These are phyloP conservation scores for Spizella passerina DNA, from an alignment of 2,797 vertebrate genomes.

Conservation along the genomic window DNA sequence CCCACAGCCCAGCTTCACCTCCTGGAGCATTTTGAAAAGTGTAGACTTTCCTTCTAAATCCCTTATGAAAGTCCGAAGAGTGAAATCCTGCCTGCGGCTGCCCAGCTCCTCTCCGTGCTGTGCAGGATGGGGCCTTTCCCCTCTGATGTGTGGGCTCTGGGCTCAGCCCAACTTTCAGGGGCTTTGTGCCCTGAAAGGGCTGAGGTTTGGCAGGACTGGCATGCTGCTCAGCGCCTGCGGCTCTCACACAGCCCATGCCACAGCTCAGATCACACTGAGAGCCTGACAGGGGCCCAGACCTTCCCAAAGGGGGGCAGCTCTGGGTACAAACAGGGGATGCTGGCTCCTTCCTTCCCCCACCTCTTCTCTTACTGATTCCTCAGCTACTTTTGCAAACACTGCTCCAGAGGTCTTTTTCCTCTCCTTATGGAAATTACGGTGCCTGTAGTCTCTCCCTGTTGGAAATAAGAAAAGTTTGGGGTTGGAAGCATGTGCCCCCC, in stretches of 20 bases:
- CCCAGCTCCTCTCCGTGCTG: fast-evolving
- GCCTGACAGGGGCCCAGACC: background rate
- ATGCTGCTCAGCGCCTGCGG: fast-evolving
- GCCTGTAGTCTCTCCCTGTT: background rate
- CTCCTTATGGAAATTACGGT: background rate
- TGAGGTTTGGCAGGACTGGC: background rate
- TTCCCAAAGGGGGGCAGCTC: background rate
- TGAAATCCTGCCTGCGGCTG: fast-evolving
- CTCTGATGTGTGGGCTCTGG: fast-evolving
- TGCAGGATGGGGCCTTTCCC: background rate
- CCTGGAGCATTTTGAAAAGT: background rate
- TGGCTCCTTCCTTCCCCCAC: background rate
- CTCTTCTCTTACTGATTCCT: background rate
- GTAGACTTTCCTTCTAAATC: background rate
- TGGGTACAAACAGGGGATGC: background rate
- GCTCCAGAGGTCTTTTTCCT: background rate
- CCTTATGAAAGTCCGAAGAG: background rate
- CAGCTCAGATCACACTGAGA: fast-evolving
- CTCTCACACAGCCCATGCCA: fast-evolving
- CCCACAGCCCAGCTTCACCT: background rate
- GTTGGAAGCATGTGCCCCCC: background rate
- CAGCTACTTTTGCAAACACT: background rate
- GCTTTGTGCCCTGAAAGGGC: background rate
- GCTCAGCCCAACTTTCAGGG: background rate
- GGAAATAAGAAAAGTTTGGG: background rate